These are phyloP conservation scores for Pedionomus torquatus DNA, from an alignment of 2,113 vertebrate species.

Conservation along the genomic window DNA sequence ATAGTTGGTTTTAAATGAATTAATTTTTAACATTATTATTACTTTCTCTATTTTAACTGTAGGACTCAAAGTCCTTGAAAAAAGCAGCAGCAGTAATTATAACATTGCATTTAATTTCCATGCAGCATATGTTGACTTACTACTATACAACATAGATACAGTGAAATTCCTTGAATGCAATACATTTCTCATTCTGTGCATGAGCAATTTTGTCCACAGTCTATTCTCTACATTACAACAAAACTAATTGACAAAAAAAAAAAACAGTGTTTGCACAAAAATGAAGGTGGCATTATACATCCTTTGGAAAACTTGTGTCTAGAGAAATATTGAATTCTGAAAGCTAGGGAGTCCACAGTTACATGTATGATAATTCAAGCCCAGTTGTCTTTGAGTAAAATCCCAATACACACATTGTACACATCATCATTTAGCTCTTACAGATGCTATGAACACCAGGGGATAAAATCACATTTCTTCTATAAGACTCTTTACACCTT, in stretches of 20 bases:
- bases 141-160: background rate
- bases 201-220: background rate
- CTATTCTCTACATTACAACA: background rate
- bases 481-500: background rate
- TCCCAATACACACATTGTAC: background rate
- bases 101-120: background rate
- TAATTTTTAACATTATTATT: background rate
- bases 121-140: background rate
- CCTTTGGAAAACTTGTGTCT: background rate
- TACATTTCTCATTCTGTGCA: background rate
- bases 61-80: background rate
- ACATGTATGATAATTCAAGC: background rate
- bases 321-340: background rate
- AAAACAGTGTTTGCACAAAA: background rate
- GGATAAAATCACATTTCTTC: background rate
- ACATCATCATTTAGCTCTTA: background rate
- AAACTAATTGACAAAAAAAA: background rate
- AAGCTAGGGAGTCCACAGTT: background rate
- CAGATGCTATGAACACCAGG: background rate
- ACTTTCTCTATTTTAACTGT: background rate
- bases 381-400: background rate
- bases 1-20: background rate
- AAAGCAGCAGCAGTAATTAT: background rate
- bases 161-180: background rate
- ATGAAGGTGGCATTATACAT: background rate